Base-by-base conservation (phyloP, 1,140 invertebrate genomes). In the Andricus grossulariae region DNA sequence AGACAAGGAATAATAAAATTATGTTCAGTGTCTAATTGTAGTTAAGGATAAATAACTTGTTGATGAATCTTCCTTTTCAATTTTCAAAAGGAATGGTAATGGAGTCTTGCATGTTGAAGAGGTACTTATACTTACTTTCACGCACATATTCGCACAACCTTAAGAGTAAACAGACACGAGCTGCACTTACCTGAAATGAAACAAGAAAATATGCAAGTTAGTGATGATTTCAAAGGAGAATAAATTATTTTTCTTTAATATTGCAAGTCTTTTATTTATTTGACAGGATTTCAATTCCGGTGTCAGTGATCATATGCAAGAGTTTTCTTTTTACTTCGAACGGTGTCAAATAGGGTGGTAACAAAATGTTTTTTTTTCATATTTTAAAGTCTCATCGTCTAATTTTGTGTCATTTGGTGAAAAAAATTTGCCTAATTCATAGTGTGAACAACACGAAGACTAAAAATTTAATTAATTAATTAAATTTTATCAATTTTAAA, bases 191-290 rank as follows among this genome's bases (percentile, higher is more conserved):
- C 60, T 66, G 60, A 66, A 66, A 66, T 21, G 25, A 66, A 66
- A 66, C 60, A 39, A 66, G 60, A 66, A 66, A 66, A 66, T 66
- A 66, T 66, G 60, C 39, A 25, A 66, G 39, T 66, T 66, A 66
- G 25, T 66, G n/a, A n/a, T 32, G 16, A n/a, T 12, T 16, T 32
- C 25, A 8, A 39, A 66, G 39, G 21, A n/a, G 32, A 66, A 39
- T 25, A 66, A 45, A 39, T 25, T 39, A 39, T 66, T 66, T 66
- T 39, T 32, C 16, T 66, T 66, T n/a, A 10, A 21, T 19, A 57
- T 57, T 39, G 7, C 39, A 15, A 39, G 39, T 66, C 32, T 11
- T 45, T 15, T 32, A 66, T 15, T 66, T 32, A 39, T 39, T 66
- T 39, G 32, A 39, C 39, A 16, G 3, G 39, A 7, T 25, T 13